Conservation (phyloP, 2,113 vertebrate species). For the Malaclemys terrapin region DNA sequence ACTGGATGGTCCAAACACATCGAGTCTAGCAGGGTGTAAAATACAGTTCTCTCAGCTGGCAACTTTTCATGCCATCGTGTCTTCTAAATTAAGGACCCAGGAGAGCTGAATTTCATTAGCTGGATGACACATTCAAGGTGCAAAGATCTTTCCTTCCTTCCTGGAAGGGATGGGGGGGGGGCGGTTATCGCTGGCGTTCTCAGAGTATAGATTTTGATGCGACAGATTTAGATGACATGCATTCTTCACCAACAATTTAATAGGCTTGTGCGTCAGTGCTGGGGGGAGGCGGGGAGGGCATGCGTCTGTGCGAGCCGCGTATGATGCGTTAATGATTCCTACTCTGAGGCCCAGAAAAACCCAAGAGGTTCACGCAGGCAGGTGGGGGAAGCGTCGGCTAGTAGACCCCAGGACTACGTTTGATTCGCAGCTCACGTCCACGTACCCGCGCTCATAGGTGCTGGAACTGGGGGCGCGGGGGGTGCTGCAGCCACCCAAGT, state of each 20-base stretch:
- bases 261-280: neutral
- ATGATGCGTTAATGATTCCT: neutral
- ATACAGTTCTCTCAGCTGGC: neutral
- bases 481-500: neutral
- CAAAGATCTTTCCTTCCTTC: neutral
- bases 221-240: neutral
- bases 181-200: neutral
- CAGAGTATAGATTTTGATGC: neutral
- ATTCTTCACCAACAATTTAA: neutral
- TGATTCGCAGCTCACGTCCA: neutral
- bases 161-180: no score
- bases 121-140: rapidly evolving
- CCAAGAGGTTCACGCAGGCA: neutral
- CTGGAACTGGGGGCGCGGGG: no score
- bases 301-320: neutral
- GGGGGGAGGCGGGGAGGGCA: neutral
- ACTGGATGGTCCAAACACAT: neutral
- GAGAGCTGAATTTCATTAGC: neutral
- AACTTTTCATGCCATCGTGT: neutral
- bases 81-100: neutral
- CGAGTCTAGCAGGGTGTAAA: neutral
- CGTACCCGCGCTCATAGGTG: no score
- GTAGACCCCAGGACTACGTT: neutral
- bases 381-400: neutral
- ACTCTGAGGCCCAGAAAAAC: neutral